A percentile compares a stretch with the other conserved stretches of the same genome.
Evolutionary conservation across 2,888 invertebrate species (phyloP).

Genomic region (Geophilus truncorum): DNA sequence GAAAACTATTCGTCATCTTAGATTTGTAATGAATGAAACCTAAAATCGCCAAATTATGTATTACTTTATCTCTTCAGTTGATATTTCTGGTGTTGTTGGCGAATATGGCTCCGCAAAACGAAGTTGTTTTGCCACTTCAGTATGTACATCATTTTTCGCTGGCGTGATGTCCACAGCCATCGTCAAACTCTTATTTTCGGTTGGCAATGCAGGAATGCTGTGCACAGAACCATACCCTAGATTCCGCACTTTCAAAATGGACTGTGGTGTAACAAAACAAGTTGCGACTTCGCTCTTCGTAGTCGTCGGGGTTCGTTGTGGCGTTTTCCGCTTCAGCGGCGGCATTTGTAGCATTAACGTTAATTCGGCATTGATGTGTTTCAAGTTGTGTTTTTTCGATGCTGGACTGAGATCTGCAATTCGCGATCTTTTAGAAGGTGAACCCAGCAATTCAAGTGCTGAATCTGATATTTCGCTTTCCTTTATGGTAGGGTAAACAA

Average conservation of each 20-base stretch:
- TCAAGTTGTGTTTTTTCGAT: neutral
- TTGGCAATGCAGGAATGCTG: neutral
- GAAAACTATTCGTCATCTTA: too few species aligned
- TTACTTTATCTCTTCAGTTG: neutral
- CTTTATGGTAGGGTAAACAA: neutral
- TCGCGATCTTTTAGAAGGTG: neutral
- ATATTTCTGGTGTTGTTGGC: neutral
- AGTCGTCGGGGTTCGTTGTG: neutral
- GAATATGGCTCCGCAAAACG: neutral
- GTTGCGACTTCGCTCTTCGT: neutral
- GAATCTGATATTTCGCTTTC: neutral
- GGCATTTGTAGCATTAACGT: neutral
- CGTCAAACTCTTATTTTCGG: neutral
- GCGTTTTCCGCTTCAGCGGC: neutral
- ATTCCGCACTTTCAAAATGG: neutral
- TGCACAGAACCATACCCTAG: neutral
- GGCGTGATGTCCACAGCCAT: neutral
- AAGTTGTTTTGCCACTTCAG: neutral
- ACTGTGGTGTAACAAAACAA: neutral
- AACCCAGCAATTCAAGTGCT: neutral
- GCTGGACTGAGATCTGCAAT: neutral
- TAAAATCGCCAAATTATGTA: too few species aligned
- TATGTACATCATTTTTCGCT: neutral
- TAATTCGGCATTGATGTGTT: neutral
- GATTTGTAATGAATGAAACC: too few species aligned